phyloP scores from a whole-genome alignment of 2,113 vertebrate genomes.

The Columbina picui region DNA sequence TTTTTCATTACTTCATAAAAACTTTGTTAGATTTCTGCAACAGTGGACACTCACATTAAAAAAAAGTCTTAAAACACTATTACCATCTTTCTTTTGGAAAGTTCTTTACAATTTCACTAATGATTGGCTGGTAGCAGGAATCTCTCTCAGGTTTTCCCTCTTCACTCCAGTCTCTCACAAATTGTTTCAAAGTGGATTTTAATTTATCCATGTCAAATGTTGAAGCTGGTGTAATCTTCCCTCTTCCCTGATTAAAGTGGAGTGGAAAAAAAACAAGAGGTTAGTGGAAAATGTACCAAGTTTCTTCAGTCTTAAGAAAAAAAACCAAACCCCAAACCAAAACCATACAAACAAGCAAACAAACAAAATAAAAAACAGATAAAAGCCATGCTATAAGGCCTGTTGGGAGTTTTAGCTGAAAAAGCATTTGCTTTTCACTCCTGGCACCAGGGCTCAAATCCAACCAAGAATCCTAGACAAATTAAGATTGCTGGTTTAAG shows the following conservation, averaged over 20 bases:
- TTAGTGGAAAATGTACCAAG: background rate
- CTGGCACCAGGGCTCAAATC: background rate
- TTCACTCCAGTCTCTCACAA: slow-evolving; percentile 98
- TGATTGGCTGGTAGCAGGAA: slow-evolving; percentile 93
- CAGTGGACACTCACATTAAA: background rate
- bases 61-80: slow-evolving; percentile 51
- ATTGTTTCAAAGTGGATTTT: slow-evolving; percentile 98
- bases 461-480: slow-evolving; percentile 5
- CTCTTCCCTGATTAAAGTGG: slow-evolving; percentile 72
- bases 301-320: background rate
- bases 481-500: background rate
- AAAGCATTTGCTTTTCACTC: slow-evolving; percentile 10
- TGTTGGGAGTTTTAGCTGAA: background rate
- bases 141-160: slow-evolving; percentile 91
- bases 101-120: slow-evolving; percentile 90
- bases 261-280: background rate
- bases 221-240: slow-evolving; percentile 87
- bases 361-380: background rate
- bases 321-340: background rate
- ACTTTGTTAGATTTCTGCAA: background rate
- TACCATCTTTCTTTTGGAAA: slow-evolving; percentile 94
- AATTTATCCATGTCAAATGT: slow-evolving; percentile 99
- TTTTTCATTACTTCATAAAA: background rate
- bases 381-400: background rate
- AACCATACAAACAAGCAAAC: too few species aligned